These are phyloP conservation scores for Brachyopa scutellaris DNA, from an alignment of 2,888 invertebrate species.

Conservation along the genomic window DNA sequence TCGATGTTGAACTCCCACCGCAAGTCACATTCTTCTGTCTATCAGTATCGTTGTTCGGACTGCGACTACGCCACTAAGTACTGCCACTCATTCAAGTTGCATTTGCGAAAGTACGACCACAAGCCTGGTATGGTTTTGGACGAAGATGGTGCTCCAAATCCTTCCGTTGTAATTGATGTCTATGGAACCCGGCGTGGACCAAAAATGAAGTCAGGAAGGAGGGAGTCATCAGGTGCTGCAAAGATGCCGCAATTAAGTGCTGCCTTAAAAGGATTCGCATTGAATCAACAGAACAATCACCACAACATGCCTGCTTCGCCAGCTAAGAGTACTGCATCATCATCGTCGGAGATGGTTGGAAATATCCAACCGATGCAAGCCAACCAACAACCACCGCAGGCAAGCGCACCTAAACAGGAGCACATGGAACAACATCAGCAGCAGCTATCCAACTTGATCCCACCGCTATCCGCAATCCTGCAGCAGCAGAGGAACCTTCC, in stretches of 20 bases:
- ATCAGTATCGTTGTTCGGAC: slow-evolving; percentile 95
- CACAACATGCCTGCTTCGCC: slow-evolving; percentile 76
- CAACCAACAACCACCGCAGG: slow-evolving; percentile 30
- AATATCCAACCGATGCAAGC: slow-evolving; percentile 46
- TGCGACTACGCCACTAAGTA: slow-evolving; percentile 99
- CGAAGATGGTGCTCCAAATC: slow-evolving; percentile 94
- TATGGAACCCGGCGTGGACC: slow-evolving; percentile 95
- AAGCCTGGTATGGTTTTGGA: slow-evolving; percentile 95
- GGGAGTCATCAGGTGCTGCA: slow-evolving; percentile 65
- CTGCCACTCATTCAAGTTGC: slow-evolving; percentile 97
- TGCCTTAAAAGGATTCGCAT: slow-evolving; percentile 77
- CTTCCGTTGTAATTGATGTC: slow-evolving; percentile 93
- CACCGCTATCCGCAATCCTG: slow-evolving; percentile 78
- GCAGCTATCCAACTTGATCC: slow-evolving; percentile 75
- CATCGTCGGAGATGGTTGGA: slow-evolving; percentile 50
- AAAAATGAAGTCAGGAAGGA: slow-evolving; percentile 83
- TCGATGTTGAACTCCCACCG: slow-evolving; percentile 99
- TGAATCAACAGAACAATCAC: slow-evolving; percentile 61
- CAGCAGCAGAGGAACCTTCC: slow-evolving; percentile 79
- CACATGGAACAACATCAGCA: slow-evolving; percentile 69
- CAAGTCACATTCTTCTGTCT: slow-evolving; percentile 96
- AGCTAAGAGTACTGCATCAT: slow-evolving; percentile 75
- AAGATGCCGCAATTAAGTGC: slow-evolving; percentile 77
- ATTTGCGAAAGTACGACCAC: slow-evolving; percentile 95
- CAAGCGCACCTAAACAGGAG: slow-evolving; percentile 63